Conservation (phyloP, 2,797 vertebrate species). For the Coregonus suidteri region DNA sequence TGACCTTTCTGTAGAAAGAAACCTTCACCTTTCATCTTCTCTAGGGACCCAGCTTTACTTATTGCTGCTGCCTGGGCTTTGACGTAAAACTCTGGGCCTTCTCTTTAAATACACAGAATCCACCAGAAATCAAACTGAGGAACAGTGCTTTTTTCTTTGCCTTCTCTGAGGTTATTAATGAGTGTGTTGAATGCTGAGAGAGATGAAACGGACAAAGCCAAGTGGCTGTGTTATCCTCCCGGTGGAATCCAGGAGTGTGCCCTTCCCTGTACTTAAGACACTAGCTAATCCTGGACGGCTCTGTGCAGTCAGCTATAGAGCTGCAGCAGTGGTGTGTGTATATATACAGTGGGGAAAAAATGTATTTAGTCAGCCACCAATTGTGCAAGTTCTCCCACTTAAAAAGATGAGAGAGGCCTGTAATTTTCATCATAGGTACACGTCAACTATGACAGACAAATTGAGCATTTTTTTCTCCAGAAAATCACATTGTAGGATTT, state of each 20-base stretch:
- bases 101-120: constrained; percentile 36
- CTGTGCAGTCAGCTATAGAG: background rate
- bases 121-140: constrained; percentile 67
- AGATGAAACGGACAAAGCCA: constrained; percentile 52
- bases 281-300: constrained; percentile 36
- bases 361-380: too few relatives aligned
- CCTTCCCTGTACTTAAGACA: constrained; percentile 46
- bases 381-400: too few relatives aligned
- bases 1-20: constrained; percentile 42
- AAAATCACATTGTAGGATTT: too few relatives aligned
- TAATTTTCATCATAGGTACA: too few relatives aligned
- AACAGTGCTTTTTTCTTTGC: constrained; percentile 54
- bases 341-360: too few relatives aligned
- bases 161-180: constrained; percentile 69
- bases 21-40: constrained; percentile 62
- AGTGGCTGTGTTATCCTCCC: constrained; percentile 46
- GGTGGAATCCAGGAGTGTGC: constrained; percentile 44
- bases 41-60: constrained; percentile 54
- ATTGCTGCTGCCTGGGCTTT: constrained; percentile 32
- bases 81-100: constrained; percentile 38
- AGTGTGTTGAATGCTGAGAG: constrained; percentile 54
- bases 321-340: background rate
- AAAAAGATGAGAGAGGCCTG: too few relatives aligned
- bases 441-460: too few relatives aligned
- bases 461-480: too few relatives aligned